Percentiles rank a stretch among this genome's conserved stretches.
phyloP scores from a whole-genome alignment of 1,140 invertebrate genomes.

The Drosophila sturtevanti region DNA sequence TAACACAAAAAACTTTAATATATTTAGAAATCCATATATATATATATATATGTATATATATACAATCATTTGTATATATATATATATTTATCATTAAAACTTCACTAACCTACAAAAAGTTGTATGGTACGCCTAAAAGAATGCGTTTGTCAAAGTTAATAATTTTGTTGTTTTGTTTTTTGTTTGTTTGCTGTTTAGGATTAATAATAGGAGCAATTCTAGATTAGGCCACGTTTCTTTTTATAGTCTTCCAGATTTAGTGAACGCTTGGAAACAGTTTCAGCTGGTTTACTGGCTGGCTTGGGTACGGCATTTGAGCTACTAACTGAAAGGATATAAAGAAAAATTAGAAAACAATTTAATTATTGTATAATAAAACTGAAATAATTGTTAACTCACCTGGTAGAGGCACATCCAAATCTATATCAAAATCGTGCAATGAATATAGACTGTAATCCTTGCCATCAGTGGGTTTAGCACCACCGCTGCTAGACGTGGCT shows the following conservation, averaged over 20 bases:
- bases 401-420: conserved; percentile 92
- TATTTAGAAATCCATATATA: not conserved
- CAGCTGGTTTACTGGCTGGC: conserved; percentile 88
- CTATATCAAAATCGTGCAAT: conserved; percentile 98
- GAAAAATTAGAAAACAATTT: conserved; percentile 28
- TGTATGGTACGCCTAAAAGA: conserved; percentile 4
- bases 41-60: no score
- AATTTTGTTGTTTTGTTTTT: not conserved
- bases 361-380: not conserved
- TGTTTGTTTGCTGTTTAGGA: conserved; percentile 11
- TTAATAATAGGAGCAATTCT: conserved; percentile 52
- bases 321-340: conserved; percentile 85
- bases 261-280: conserved; percentile 92
- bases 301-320: conserved; percentile 90
- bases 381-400: conserved; percentile 83
- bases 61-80: not conserved
- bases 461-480: conserved; percentile 75
- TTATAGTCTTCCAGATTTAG: conserved; percentile 99
- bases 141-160: conserved; percentile 12
- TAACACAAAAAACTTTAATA: conserved; percentile 5
- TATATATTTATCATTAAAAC: conserved; percentile 33
- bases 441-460: conserved; percentile 93
- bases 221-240: conserved; percentile 97
- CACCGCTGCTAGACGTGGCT: conserved; percentile 56
- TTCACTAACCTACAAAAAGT: conserved; percentile 49